These are phyloP conservation scores for Venturia canescens DNA, from an alignment of 1,140 invertebrate species.

Conservation along the genomic window DNA sequence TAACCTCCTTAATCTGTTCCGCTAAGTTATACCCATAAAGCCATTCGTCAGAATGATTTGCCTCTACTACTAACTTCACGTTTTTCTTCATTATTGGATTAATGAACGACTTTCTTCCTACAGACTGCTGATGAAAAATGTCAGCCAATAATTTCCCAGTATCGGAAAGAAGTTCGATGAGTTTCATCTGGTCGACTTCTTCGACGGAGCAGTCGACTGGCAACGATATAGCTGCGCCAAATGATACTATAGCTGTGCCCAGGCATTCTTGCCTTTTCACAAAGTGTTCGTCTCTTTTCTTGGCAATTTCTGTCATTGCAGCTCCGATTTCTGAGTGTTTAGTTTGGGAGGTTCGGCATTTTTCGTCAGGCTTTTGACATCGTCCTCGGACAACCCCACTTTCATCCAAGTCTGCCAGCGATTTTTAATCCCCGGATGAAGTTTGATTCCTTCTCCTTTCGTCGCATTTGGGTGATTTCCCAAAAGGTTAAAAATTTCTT, in stretches of 20 bases:
- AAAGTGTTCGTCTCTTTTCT: slow-evolving; percentile 54
- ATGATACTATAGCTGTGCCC: slow-evolving; percentile 42
- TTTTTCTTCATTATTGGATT: slow-evolving; percentile 41
- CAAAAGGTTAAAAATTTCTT: slow-evolving; percentile 25
- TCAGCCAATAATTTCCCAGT: slow-evolving; percentile 23
- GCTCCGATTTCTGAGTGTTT: slow-evolving; percentile 1
- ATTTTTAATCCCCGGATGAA: slow-evolving; percentile 31
- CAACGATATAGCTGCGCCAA: slow-evolving; percentile 45
- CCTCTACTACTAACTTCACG: slow-evolving; percentile 51
- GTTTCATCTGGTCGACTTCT: slow-evolving; percentile 16
- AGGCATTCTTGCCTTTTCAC: slow-evolving; percentile 47
- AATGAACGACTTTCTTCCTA: slow-evolving; percentile 43
- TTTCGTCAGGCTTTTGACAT: slow-evolving; percentile 30
- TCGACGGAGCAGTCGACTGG: slow-evolving; percentile 20
- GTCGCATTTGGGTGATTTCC: slow-evolving; percentile 26
- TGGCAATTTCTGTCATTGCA: slow-evolving; percentile 34
- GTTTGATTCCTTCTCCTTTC: background rate
- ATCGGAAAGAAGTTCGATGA: slow-evolving; percentile 33
- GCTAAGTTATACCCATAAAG: slow-evolving; percentile 53
- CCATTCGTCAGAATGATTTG: slow-evolving; percentile 57
- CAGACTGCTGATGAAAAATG: no score
- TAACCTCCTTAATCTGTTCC: slow-evolving; percentile 44
- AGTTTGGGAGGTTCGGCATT: background rate
- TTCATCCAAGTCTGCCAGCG: no score
- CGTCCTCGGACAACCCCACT: slow-evolving; percentile 26